phyloP scores from a whole-genome alignment of 1,140 invertebrate genomes.

The Hermatobates lingyangjiaoensis region DNA sequence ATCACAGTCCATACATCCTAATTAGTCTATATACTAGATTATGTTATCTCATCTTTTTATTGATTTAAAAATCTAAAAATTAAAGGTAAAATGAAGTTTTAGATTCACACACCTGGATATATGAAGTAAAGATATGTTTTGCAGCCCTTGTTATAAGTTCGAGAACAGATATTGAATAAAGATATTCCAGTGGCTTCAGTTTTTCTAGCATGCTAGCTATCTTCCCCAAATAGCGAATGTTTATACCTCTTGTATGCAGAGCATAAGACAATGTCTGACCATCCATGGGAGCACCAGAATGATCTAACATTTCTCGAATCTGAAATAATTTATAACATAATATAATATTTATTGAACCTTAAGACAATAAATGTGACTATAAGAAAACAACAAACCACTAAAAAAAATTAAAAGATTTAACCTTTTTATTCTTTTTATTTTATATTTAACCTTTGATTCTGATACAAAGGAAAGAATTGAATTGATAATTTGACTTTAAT shows the following conservation, averaged over 20 bases:
- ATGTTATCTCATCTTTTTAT: too few species aligned
- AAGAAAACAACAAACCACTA: too few species aligned
- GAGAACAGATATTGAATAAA: slow-evolving; percentile 66
- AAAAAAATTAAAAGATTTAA: too few species aligned
- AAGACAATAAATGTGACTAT: too few species aligned
- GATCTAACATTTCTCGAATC: slow-evolving; percentile 82
- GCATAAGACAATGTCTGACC: slow-evolving; percentile 84
- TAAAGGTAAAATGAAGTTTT: too few species aligned
- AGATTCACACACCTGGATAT: slow-evolving; percentile 48
- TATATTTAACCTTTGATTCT: too few species aligned
- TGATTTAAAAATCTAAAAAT: too few species aligned
- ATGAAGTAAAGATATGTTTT: slow-evolving; percentile 84
- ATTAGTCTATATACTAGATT: too few species aligned
- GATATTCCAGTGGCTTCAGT: slow-evolving; percentile 65
- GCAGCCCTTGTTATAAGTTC: slow-evolving; percentile 73
- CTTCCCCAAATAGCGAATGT: slow-evolving; percentile 87
- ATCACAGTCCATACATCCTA: too few species aligned
- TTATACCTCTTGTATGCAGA: slow-evolving; percentile 85
- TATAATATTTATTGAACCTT: background rate
- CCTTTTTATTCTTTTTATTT: too few species aligned
- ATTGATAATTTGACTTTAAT: too few species aligned
- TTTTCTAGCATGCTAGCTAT: slow-evolving; percentile 57
- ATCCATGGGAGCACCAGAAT: slow-evolving; percentile 84
- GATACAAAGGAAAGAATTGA: too few species aligned
- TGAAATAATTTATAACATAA: slow-evolving; percentile 23